Conservation (phyloP, 1,140 invertebrate species). For the Hetaerina americana region DNA sequence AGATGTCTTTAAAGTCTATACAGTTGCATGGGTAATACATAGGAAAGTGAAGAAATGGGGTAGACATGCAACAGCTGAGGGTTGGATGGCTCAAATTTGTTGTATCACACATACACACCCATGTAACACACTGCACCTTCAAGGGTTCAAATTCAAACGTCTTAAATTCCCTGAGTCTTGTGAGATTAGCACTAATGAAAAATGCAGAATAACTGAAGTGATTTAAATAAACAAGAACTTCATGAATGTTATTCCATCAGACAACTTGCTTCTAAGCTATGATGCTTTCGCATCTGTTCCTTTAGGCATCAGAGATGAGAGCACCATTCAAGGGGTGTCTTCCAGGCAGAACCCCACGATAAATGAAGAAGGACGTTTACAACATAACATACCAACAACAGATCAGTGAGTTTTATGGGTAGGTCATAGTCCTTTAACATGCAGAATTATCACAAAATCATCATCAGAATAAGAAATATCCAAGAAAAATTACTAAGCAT, state of each 20-base stretch:
- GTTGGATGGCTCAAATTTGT: neutral
- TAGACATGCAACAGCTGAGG: neutral
- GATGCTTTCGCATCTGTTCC: neutral
- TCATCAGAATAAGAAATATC: neutral
- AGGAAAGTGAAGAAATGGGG: neutral
- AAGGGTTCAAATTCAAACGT: neutral
- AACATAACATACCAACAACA: neutral
- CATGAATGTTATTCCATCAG: neutral
- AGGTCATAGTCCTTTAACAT: neutral
- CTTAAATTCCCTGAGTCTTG: neutral
- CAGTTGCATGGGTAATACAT: neutral
- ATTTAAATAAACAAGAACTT: neutral
- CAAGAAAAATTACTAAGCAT: neutral
- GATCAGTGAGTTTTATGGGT: neutral
- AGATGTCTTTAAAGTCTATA: neutral
- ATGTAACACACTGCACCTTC: neutral
- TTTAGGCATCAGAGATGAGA: neutral
- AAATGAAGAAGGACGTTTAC: neutral
- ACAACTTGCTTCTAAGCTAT: neutral
- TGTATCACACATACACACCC: neutral
- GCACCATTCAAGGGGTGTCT: no score
- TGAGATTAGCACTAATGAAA: neutral
- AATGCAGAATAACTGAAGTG: neutral
- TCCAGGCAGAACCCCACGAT: no score
- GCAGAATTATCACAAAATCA: neutral